Conservation (phyloP, 2,113 vertebrate genomes). For the Illadopsis cleaveri region DNA sequence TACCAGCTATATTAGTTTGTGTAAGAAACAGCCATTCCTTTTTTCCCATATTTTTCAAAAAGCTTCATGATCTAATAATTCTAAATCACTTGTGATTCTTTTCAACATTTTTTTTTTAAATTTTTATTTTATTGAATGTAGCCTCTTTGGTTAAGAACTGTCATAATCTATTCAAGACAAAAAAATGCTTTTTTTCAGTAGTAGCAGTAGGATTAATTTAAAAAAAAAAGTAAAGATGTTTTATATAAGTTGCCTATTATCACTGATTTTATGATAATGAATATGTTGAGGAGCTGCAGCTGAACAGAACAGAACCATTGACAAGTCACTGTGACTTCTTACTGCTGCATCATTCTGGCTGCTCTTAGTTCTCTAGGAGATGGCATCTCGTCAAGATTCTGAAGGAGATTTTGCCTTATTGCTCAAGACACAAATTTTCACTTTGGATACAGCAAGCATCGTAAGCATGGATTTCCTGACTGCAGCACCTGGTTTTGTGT, state of each 20-base stretch:
- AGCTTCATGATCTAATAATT: background rate
- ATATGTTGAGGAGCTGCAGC: background rate
- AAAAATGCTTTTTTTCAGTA: background rate
- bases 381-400: background rate
- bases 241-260: background rate
- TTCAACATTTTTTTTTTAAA: background rate
- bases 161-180: background rate
- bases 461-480: background rate
- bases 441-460: background rate
- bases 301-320: background rate
- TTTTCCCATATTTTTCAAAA: background rate
- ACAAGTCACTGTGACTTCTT: background rate
- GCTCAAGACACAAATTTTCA: background rate
- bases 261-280: background rate
- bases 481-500: background rate
- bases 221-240: background rate
- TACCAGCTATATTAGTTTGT: background rate
- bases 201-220: background rate
- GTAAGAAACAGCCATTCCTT: background rate
- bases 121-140: background rate
- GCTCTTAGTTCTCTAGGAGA: background rate
- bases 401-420: background rate
- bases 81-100: background rate
- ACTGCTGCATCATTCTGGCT: background rate
- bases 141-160: background rate